Percentiles rank a stretch among this genome's conserved stretches.
Evolutionary conservation across 2,888 invertebrate species (phyloP).

Genomic region (Eremobia ochroleuca): DNA sequence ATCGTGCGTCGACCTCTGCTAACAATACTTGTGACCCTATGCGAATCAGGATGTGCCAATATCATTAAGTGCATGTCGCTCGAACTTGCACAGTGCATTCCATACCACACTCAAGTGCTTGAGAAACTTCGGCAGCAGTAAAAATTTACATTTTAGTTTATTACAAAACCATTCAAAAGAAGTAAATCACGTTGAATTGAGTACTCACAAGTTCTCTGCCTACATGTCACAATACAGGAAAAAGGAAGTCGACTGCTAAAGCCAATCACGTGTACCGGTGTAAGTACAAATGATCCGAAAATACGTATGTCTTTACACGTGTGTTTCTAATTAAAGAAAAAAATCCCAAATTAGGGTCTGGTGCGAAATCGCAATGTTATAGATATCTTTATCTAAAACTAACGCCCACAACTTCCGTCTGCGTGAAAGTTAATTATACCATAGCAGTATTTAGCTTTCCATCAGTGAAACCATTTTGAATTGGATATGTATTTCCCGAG

Average conservation of each 20-base stretch:
- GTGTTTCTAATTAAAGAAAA: not conserved
- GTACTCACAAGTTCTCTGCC: not conserved
- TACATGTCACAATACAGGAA: not conserved
- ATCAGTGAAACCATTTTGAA: not conserved
- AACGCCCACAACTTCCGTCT: not conserved
- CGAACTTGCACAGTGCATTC: conserved; percentile 3
- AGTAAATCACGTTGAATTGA: conserved; percentile 1
- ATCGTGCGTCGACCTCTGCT: conserved; percentile 26
- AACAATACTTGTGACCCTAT: conserved; percentile 35
- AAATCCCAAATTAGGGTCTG: not conserved
- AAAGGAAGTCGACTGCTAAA: not conserved
- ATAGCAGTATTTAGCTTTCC: not conserved
- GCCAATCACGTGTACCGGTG: not conserved
- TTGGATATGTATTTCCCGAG: not conserved
- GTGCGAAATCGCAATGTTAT: not conserved
- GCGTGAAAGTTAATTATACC: not conserved
- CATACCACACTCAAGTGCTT: not conserved
- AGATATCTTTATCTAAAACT: not conserved
- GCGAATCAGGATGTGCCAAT: conserved; percentile 32
- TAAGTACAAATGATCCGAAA: not conserved
- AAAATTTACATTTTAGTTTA: conserved; percentile 1
- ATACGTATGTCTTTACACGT: not conserved
- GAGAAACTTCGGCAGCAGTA: not conserved
- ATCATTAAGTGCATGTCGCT: conserved; percentile 7
- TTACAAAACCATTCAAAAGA: not conserved